Evolutionary conservation across 2,888 invertebrate genomes (phyloP).

Genomic region (Drosophila kanekoi): DNA sequence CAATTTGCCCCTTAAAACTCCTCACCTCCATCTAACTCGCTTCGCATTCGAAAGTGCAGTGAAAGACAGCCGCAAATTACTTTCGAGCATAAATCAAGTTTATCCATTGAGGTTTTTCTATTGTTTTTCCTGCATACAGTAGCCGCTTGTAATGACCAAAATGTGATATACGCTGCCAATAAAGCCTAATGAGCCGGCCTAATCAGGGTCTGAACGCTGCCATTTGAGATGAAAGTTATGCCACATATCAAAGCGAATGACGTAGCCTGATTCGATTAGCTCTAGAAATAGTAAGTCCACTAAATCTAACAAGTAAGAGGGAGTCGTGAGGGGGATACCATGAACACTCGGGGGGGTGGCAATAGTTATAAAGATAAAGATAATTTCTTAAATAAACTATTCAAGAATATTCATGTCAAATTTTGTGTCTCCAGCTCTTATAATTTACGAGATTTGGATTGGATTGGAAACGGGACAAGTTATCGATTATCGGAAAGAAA

Average conservation of each 20-base stretch:
- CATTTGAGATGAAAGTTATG: conserved; percentile 25
- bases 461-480: too few species aligned
- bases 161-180: conserved; percentile 31
- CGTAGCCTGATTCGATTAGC: conserved; percentile 2
- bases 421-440: too few species aligned
- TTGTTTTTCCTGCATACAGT: conserved; percentile 10
- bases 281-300: not conserved
- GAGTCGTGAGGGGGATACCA: too few species aligned
- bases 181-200: conserved; percentile 32
- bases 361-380: too few species aligned
- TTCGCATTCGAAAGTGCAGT: conserved; percentile 13
- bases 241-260: not conserved
- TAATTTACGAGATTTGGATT: too few species aligned
- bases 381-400: too few species aligned
- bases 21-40: not conserved
- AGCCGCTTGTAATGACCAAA: conserved; percentile 17
- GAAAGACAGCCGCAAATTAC: conserved; percentile 16
- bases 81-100: conserved; percentile 57
- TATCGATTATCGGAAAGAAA: too few species aligned
- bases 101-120: conserved; percentile 41
- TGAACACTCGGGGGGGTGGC: too few species aligned
- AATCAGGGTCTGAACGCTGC: not conserved
- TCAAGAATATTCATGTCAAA: too few species aligned
- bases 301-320: too few species aligned
- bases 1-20: conserved; percentile 32